Percentiles rank a stretch among this genome's conserved stretches.
Conservation (phyloP, 2,797 vertebrate genomes). For the Leucoraja ocellata region DNA sequence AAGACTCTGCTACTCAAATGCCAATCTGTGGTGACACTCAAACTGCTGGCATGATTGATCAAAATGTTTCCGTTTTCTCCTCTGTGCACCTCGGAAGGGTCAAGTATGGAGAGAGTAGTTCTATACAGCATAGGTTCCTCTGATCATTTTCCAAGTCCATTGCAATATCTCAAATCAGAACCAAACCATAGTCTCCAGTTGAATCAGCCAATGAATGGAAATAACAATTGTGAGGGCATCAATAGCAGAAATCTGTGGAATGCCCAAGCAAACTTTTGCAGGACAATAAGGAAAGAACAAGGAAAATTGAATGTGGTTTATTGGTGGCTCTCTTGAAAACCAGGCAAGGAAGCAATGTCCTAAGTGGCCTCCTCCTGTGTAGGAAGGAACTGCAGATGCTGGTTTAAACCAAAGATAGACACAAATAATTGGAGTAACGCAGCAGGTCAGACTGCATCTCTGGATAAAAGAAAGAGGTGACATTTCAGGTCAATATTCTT, state of each 20-base stretch:
- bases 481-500: no score
- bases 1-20: neutral
- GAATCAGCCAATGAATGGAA: neutral
- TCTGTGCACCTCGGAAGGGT: neutral
- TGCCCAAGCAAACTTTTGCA: neutral
- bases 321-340: neutral
- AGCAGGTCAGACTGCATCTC: no score
- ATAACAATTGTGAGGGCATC: neutral
- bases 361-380: neutral
- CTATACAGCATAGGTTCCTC: neutral
- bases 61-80: neutral
- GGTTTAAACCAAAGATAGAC: no score
- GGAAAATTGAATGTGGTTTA: neutral
- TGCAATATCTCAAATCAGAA: neutral
- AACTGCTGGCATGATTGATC: neutral
- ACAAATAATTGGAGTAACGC: no score
- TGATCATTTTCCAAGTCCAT: neutral
- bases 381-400: no score
- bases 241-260: neutral
- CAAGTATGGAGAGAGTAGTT: neutral
- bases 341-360: neutral
- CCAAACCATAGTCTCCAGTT: neutral
- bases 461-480: no score
- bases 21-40: neutral
- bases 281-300: neutral